phyloP scores from a whole-genome alignment of 2,113 vertebrate genomes.

The Plectropomus leopardus region DNA sequence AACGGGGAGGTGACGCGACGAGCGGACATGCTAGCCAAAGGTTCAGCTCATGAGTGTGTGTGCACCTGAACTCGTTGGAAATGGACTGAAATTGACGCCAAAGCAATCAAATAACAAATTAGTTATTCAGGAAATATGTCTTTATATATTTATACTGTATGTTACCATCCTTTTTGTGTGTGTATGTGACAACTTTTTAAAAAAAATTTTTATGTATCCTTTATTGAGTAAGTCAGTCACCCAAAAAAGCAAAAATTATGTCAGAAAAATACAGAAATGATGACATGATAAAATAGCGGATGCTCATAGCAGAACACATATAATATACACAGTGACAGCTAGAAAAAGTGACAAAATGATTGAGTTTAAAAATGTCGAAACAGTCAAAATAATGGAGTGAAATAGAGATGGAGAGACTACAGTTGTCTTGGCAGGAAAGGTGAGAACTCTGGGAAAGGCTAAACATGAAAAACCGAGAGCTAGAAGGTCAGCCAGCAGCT shows the following conservation, averaged over 20 bases:
- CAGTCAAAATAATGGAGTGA: not conserved
- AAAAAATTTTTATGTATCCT: not conserved
- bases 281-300: not conserved
- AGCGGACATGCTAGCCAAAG: conserved; percentile 14
- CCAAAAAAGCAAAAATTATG: not conserved
- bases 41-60: conserved; percentile 14
- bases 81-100: conserved; percentile 2
- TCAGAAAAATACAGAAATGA: not conserved
- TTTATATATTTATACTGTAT: not conserved
- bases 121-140: not conserved
- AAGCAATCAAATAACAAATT: not conserved
- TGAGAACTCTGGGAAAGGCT: conserved; percentile 71
- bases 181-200: not conserved
- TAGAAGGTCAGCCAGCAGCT: conserved; percentile 81
- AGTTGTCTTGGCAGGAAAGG: conserved; percentile 74
- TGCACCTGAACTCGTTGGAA: not conserved
- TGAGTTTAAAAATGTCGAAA: conserved; percentile 6
- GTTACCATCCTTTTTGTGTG: too few relatives aligned
- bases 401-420: conserved; percentile 69
- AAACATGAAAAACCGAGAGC: conserved; percentile 73
- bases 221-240: not conserved
- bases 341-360: not conserved
- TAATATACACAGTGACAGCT: too few relatives aligned
- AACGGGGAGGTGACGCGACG: not conserved
- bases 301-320: not conserved